Evolutionary conservation across 2,113 vertebrate species (phyloP).

Genomic region (Brachirus orientalis): DNA sequence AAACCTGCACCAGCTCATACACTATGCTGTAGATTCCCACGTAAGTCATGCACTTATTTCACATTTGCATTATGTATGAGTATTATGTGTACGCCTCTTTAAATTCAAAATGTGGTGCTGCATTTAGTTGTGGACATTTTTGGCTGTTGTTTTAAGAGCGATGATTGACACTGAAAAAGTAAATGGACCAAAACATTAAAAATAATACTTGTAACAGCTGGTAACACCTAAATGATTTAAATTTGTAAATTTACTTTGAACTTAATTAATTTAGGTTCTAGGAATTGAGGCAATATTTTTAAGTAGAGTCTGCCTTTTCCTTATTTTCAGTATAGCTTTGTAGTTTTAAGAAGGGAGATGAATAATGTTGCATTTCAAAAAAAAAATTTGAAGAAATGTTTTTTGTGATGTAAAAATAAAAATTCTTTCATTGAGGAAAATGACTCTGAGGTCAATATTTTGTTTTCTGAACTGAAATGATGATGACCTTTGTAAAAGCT

Average conservation of each 20-base stretch:
- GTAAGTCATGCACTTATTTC: too few relatives aligned
- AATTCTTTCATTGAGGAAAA: not conserved
- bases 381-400: constrained; percentile 15
- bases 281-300: too few relatives aligned
- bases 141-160: not conserved
- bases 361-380: constrained; percentile 17
- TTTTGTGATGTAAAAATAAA: constrained; percentile 54
- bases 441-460: not conserved
- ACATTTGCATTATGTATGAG: too few relatives aligned
- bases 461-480: too few relatives aligned
- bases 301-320: too few relatives aligned
- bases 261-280: too few relatives aligned
- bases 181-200: too few relatives aligned
- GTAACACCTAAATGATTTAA: too few relatives aligned
- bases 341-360: not conserved
- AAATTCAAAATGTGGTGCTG: constrained; percentile 8
- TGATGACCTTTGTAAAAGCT: too few relatives aligned
- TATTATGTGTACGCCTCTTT: not conserved
- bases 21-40: not conserved
- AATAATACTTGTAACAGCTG: too few relatives aligned
- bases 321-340: not conserved
- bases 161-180: not conserved
- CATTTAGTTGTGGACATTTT: not conserved
- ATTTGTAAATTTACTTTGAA: too few relatives aligned
- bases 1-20: not conserved